phyloP scores from a whole-genome alignment of 2,797 vertebrate species.

The Platyrinchus mystaceus region DNA sequence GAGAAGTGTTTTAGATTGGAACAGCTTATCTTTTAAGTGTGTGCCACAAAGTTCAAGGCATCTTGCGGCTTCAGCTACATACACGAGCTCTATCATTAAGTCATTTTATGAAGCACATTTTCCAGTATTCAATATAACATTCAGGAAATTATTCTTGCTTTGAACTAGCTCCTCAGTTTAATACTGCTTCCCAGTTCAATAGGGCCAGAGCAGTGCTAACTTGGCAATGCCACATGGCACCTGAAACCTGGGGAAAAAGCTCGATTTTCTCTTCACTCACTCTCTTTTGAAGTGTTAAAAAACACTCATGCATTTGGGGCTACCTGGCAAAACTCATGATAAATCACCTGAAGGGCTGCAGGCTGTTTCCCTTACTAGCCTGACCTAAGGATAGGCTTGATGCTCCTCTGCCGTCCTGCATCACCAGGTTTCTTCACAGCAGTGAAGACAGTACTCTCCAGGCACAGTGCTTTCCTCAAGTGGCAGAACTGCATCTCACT shows the following conservation, averaged over 20 bases:
- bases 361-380: neutral
- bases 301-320: neutral
- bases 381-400: neutral
- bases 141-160: neutral
- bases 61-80: neutral
- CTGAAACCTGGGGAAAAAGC: neutral
- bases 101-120: neutral
- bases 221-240: neutral
- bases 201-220: neutral
- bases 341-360: neutral
- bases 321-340: neutral
- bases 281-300: neutral
- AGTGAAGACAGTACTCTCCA: fast-evolving
- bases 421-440: neutral
- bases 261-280: neutral
- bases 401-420: neutral
- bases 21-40: neutral
- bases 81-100: neutral
- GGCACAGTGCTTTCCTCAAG: neutral
- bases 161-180: neutral
- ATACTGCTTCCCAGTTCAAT: neutral
- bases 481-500: neutral
- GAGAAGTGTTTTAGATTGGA: neutral
- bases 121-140: neutral
- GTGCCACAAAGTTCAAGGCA: neutral